A percentile compares a stretch with the other conserved stretches of the same genome.
Conservation (phyloP, 1,140 invertebrate species). For the Phortica variegata region DNA sequence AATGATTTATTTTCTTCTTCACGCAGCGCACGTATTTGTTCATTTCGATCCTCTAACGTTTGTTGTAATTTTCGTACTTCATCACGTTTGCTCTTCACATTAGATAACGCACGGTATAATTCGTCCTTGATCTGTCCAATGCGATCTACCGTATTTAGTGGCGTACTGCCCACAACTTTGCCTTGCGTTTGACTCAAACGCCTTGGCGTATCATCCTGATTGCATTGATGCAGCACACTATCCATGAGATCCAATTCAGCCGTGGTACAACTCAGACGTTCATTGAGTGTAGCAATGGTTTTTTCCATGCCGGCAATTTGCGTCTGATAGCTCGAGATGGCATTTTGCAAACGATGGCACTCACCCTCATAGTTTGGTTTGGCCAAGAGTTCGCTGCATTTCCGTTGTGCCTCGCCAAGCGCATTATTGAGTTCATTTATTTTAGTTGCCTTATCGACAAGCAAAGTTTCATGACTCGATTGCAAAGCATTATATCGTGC, state of each 20-base stretch:
- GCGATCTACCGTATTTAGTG: constrained; percentile 32
- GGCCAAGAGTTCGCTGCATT: constrained; percentile 26
- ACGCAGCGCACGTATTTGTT: constrained; percentile 28
- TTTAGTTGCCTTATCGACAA: constrained; percentile 61
- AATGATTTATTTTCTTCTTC: constrained; percentile 44
- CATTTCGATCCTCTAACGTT: constrained; percentile 34
- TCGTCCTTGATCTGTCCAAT: constrained; percentile 46
- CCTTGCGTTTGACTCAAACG: constrained; percentile 23
- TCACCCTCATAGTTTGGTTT: constrained; percentile 32
- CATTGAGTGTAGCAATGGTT: constrained; percentile 34
- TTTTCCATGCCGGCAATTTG: constrained; percentile 40
- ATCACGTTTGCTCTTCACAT: constrained; percentile 44
- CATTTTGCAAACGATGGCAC: constrained; percentile 25
- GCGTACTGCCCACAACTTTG: constrained; percentile 41
- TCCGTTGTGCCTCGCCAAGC: constrained; percentile 58
- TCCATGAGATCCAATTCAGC: constrained; percentile 50
- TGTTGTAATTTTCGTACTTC: constrained; percentile 44
- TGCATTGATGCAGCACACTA: constrained; percentile 45
- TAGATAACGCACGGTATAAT: constrained; percentile 34
- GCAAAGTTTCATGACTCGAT: constrained; percentile 59
- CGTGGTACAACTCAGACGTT: constrained; percentile 36
- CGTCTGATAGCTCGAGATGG: constrained; percentile 31
- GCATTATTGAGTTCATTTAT: constrained; percentile 60
- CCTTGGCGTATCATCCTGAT: constrained; percentile 25
- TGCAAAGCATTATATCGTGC: constrained; percentile 60